A percentile compares a stretch with the other conserved stretches of the same genome.
Conservation (phyloP, 2,888 invertebrate genomes). For the Microctonus hyperodae region DNA sequence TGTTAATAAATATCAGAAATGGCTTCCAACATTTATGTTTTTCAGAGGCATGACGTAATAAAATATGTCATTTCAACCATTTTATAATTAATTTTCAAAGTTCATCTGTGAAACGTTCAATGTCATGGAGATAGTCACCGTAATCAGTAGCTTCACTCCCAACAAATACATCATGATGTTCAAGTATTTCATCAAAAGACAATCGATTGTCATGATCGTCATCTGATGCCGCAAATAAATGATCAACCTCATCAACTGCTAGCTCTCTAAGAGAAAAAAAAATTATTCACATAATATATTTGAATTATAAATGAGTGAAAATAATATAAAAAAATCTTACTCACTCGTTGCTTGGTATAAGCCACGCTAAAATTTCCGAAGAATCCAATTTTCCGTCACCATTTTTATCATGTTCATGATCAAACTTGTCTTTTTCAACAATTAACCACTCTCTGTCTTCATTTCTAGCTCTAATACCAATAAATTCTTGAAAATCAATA, state of each 20-base stretch:
- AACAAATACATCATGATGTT: constrained; percentile 88
- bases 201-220: constrained; percentile 83
- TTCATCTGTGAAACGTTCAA: constrained; percentile 81
- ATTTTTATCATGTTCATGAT: constrained; percentile 84
- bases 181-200: constrained; percentile 81
- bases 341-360: constrained; percentile 89
- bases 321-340: constrained; percentile 66
- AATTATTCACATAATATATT: neutral
- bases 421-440: constrained; percentile 83
- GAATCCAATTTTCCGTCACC: constrained; percentile 80
- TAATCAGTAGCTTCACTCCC: constrained; percentile 92
- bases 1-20: constrained; percentile 43
- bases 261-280: constrained; percentile 71
- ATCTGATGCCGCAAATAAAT: constrained; percentile 86
- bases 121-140: constrained; percentile 83
- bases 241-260: constrained; percentile 88
- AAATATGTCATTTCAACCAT: constrained; percentile 50
- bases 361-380: constrained; percentile 86
- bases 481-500: constrained; percentile 85
- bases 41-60: constrained; percentile 35
- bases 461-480: constrained; percentile 75
- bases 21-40: constrained; percentile 37
- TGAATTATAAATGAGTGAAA: constrained; percentile 1
- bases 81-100: constrained; percentile 65
- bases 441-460: constrained; percentile 76